These are phyloP conservation scores for Physella acuta DNA, from an alignment of 1,140 invertebrate genomes.

Conservation along the genomic window DNA sequence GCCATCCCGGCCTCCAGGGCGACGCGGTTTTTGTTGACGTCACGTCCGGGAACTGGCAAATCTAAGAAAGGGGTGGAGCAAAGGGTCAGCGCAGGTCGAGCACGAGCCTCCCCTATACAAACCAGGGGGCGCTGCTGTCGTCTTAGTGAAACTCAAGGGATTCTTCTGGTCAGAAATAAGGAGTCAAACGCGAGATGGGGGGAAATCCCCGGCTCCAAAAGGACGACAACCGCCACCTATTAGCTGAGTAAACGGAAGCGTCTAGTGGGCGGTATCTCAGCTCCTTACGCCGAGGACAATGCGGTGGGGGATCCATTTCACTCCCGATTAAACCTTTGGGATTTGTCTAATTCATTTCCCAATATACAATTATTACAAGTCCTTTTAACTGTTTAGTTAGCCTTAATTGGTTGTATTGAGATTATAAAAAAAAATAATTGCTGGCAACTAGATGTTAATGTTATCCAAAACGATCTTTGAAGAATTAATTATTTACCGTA, in stretches of 20 bases:
- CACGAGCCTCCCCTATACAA: slow-evolving; percentile 11
- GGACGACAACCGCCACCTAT: slow-evolving; percentile 13
- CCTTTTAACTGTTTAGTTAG: too few relatives aligned
- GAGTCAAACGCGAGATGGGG: slow-evolving; percentile 14
- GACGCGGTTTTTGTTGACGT: slow-evolving; percentile 10
- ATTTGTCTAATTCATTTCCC: too few relatives aligned
- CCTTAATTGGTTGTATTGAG: too few relatives aligned
- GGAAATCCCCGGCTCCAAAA: not conserved
- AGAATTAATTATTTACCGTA: too few relatives aligned
- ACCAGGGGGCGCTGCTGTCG: not conserved
- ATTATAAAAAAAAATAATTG: too few relatives aligned
- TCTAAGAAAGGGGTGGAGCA: slow-evolving; percentile 18
- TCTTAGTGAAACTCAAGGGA: not conserved
- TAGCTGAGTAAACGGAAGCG: slow-evolving; percentile 8
- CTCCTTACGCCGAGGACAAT: too few relatives aligned
- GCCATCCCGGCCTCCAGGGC: slow-evolving; percentile 7
- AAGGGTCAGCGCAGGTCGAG: not conserved
- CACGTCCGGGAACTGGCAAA: slow-evolving; percentile 11
- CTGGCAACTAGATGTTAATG: too few relatives aligned
- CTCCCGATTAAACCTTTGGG: too few relatives aligned
- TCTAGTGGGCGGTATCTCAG: slow-evolving; percentile 6
- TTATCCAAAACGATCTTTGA: too few relatives aligned
- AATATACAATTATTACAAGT: too few relatives aligned
- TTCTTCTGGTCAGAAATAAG: not conserved
- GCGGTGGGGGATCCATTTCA: too few relatives aligned